Conservation (phyloP, 2,113 vertebrate genomes). For the Gobio gobio region DNA sequence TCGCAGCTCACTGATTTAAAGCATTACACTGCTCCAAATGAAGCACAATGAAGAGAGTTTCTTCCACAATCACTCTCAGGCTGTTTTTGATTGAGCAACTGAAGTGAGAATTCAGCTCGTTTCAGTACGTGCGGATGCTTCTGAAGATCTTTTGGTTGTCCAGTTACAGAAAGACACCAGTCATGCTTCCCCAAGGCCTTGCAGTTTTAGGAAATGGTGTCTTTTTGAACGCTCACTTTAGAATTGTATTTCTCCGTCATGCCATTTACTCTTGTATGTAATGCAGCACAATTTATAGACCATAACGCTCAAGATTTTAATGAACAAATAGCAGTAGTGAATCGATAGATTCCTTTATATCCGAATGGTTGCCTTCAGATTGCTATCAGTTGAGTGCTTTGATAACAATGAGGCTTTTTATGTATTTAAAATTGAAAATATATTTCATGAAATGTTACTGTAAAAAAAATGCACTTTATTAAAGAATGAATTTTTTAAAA, state of each 20-base stretch:
- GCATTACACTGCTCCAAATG: not conserved
- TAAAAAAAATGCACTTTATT: constrained; percentile 82
- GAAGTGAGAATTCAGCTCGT: not conserved
- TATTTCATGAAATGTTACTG: constrained; percentile 72
- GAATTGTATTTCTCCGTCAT: not conserved
- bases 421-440: constrained; percentile 53
- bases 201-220: not conserved
- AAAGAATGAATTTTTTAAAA: constrained; percentile 61
- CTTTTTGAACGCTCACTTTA: not conserved
- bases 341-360: constrained; percentile 56
- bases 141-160: not conserved
- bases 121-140: not conserved
- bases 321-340: constrained; percentile 52
- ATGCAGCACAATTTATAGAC: constrained; percentile 25
- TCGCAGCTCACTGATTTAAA: not conserved
- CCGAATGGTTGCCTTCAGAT: constrained; percentile 63
- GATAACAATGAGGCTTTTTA: constrained; percentile 52
- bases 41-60: constrained; percentile 22
- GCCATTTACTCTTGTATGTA: not conserved
- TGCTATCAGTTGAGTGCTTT: constrained; percentile 71
- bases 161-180: not conserved
- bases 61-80: not conserved
- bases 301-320: not conserved
- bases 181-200: constrained; percentile 1
- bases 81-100: not conserved